phyloP scores from a whole-genome alignment of 2,797 vertebrate species.

The Calcarius lapponicus region DNA sequence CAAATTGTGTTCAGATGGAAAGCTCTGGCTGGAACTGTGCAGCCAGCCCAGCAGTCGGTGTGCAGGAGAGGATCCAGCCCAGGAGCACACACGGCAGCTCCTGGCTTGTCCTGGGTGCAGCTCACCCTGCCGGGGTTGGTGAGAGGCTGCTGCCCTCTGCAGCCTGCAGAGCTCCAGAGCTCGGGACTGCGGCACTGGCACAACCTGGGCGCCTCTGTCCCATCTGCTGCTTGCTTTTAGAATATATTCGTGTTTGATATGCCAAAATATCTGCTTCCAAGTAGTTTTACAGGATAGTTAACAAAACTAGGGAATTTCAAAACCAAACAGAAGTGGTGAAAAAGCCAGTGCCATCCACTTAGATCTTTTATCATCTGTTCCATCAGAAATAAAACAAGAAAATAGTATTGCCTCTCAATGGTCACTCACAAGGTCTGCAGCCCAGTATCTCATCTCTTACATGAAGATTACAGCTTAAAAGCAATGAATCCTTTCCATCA shows the following conservation, averaged over 20 bases:
- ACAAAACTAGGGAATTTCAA: background rate
- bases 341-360: background rate
- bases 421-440: background rate
- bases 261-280: background rate
- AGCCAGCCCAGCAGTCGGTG: background rate
- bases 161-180: background rate
- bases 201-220: accelerated
- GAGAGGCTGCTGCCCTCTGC: conserved; percentile 51
- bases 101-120: background rate
- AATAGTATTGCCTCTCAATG: background rate
- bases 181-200: accelerated
- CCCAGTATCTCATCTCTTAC: background rate
- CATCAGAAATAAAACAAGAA: background rate
- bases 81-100: accelerated
- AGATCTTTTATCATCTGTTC: background rate
- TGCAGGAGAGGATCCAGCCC: background rate
- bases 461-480: background rate
- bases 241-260: accelerated
- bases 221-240: accelerated
- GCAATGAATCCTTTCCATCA: background rate
- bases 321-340: background rate
- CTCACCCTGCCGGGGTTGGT: background rate
- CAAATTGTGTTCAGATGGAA: background rate
- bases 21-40: background rate
- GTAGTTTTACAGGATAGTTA: background rate